Evolutionary conservation across 2,888 invertebrate genomes (phyloP).

Genomic region (Linhomoeus sp.): DNA sequence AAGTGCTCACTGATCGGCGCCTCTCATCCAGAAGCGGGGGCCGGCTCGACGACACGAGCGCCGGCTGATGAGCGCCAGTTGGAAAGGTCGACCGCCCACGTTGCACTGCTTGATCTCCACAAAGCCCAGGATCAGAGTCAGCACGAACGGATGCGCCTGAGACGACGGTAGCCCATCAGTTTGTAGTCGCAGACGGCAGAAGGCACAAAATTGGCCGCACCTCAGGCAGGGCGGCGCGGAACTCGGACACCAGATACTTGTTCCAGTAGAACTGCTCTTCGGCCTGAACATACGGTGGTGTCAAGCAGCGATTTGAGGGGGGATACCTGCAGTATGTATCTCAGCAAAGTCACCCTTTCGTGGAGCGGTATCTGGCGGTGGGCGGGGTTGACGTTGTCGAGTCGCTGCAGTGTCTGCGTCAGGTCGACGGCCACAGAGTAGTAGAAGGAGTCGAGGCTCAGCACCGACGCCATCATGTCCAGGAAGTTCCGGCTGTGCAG

Average conservation of each 20-base stretch:
- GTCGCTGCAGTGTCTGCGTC: slow-evolving; percentile 68
- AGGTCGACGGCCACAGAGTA: slow-evolving; percentile 85
- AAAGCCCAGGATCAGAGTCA: slow-evolving; percentile 76
- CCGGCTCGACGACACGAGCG: slow-evolving; percentile 48
- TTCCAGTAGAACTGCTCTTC: slow-evolving; percentile 89
- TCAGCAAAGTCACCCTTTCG: slow-evolving; percentile 11
- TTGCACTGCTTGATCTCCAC: slow-evolving; percentile 54
- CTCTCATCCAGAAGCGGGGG: background rate
- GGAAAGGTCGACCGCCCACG: slow-evolving; percentile 45
- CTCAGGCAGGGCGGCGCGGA: slow-evolving; percentile 45
- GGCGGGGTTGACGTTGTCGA: slow-evolving; percentile 34
- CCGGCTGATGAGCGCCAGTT: slow-evolving; percentile 70
- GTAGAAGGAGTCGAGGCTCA: slow-evolving; percentile 68
- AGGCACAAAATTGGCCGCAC: too few relatives aligned
- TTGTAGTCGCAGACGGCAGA: too few relatives aligned
- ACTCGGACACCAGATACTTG: slow-evolving; percentile 51
- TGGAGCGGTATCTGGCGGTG: slow-evolving; percentile 13
- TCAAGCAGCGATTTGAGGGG: slow-evolving; percentile 22
- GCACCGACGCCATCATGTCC: slow-evolving; percentile 57
- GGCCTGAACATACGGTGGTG: slow-evolving; percentile 39
- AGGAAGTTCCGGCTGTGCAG: slow-evolving; percentile 52
- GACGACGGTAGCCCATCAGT: background rate
- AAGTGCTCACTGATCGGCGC: background rate
- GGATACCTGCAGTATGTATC: background rate
- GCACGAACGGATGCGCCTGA: slow-evolving; percentile 38